phyloP scores from a whole-genome alignment of 2,888 invertebrate species.

The Mythimna vitellina region DNA sequence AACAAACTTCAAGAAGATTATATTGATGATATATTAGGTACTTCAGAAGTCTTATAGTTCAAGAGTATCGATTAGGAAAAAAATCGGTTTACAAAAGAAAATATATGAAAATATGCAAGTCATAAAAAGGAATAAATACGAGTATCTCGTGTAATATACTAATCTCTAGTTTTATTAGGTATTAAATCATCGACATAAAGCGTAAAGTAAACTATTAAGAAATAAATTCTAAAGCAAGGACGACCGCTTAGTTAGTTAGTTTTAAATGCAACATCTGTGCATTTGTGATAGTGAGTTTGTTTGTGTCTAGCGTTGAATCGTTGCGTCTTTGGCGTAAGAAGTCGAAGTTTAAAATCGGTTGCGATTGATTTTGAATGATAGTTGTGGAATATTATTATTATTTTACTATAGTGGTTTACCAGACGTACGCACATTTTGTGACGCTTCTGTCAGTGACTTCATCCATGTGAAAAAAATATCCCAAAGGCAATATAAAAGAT shows the following conservation, averaged over 20 bases:
- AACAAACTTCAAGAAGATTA: neutral
- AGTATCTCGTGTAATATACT: neutral
- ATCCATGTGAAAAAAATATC: too few relatives aligned
- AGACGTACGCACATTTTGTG: neutral
- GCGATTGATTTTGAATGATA: slow-evolving; percentile 1
- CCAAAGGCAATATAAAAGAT: too few relatives aligned
- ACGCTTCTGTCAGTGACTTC: too few relatives aligned
- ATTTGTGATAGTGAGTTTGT: slow-evolving; percentile 1
- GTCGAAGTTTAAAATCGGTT: neutral
- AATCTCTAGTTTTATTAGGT: neutral
- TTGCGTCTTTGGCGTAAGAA: neutral
- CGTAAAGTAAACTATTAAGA: slow-evolving; percentile 6
- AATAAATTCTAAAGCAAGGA: slow-evolving; percentile 29
- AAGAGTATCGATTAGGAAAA: neutral
- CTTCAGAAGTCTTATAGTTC: neutral
- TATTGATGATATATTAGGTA: neutral
- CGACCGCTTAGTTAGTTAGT: slow-evolving; percentile 24
- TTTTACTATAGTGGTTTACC: too few relatives aligned
- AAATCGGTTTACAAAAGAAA: neutral
- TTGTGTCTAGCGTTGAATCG: neutral
- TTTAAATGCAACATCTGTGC: slow-evolving; percentile 30
- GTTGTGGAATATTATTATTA: too few relatives aligned
- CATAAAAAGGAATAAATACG: neutral
- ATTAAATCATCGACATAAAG: slow-evolving; percentile 19
- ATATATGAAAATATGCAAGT: neutral